Evolutionary conservation across 2,113 vertebrate genomes (phyloP).

Genomic region (Percopsis transmontana): DNA sequence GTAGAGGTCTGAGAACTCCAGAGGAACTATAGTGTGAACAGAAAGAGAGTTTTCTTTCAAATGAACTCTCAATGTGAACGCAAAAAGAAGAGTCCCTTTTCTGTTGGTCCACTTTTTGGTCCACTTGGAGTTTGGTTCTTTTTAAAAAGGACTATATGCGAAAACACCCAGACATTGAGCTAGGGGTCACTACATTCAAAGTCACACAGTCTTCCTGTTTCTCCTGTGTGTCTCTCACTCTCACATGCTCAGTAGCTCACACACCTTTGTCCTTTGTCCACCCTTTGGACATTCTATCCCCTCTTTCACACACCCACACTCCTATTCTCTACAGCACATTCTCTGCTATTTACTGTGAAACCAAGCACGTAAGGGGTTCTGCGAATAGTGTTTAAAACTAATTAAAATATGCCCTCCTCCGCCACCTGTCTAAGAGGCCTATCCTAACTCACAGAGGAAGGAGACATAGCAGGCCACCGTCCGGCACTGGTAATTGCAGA

Average conservation of each 20-base stretch:
- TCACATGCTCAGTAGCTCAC: not conserved
- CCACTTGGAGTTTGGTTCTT: too few species aligned
- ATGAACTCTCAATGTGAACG: too few species aligned
- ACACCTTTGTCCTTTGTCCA: not conserved
- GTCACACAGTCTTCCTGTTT: not conserved
- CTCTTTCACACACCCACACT: not conserved
- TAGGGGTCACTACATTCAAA: too few species aligned
- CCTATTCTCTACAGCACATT: not conserved
- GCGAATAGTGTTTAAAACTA: not conserved
- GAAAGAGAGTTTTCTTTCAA: too few species aligned
- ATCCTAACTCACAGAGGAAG: not conserved
- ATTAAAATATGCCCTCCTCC: not conserved
- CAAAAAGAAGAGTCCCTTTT: too few species aligned
- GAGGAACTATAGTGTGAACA: too few species aligned
- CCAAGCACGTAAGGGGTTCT: not conserved
- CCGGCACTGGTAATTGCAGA: slow-evolving; percentile 28
- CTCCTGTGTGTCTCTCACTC: not conserved
- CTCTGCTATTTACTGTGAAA: not conserved
- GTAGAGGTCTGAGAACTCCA: too few species aligned
- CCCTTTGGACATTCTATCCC: not conserved
- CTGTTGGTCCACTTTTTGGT: too few species aligned
- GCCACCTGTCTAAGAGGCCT: not conserved
- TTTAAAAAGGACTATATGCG: too few species aligned
- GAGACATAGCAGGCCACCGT: not conserved
- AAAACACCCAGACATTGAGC: not conserved